These are phyloP conservation scores for Apostichopus californicus DNA, from an alignment of 35 echinoderm and acorn worm species.

Conservation along the genomic window DNA sequence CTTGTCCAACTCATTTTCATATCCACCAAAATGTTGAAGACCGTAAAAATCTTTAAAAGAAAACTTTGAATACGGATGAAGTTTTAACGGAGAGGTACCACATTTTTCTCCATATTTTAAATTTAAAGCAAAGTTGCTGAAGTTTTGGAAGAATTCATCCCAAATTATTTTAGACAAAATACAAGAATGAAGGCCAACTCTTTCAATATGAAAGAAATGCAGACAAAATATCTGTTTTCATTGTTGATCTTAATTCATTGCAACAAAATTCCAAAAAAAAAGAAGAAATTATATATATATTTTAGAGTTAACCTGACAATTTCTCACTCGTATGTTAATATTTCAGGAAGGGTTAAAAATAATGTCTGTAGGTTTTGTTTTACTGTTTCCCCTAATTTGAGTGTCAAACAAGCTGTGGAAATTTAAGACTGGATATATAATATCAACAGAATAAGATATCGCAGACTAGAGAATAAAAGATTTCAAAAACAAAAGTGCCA, in stretches of 20 bases:
- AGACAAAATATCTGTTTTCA: background rate
- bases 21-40: background rate
- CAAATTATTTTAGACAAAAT: background rate
- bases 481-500: background rate
- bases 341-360: conserved; percentile 1
- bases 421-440: conserved; percentile 6
- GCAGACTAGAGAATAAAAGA: background rate
- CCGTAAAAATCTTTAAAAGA: background rate
- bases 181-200: background rate
- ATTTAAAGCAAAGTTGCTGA: background rate
- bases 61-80: background rate
- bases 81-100: background rate
- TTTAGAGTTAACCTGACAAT: background rate
- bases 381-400: background rate
- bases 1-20: background rate
- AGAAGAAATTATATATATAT: background rate
- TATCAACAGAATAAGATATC: background rate
- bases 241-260: background rate
- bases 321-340: background rate
- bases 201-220: conserved; percentile 15
- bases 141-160: background rate
- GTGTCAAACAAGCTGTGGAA: conserved; percentile 42
- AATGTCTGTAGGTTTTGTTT: background rate
- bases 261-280: background rate
- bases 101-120: no score